Base-by-base conservation (phyloP, 2,113 vertebrate genomes). In the Physeter macrocephalus region DNA sequence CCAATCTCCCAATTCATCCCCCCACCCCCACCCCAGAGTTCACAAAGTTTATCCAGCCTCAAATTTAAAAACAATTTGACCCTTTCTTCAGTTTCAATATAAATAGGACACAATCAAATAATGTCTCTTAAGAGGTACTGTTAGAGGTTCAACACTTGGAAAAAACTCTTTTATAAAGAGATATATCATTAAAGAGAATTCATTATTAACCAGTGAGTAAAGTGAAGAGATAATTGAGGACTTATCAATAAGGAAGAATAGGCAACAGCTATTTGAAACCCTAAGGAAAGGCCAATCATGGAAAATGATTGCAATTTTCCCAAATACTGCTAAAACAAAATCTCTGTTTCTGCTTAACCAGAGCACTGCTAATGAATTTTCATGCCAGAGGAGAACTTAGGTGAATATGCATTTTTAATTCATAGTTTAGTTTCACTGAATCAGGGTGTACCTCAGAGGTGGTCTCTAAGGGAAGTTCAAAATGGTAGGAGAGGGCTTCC, bases 341-440 rank as follows among this genome's bases (percentile, higher is more conserved):
- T 81, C n/a, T 82, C 66, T 80, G 43, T 52, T 90, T 95, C 72
- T 81, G 27, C 29, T 62, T 31, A 15, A 88, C 43, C 43, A 90
- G 31, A 11, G 3, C 64, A 80, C 36, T 89, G 36, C 34, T 83
- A 71, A 94, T 96, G 93, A 94, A 92, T 94, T 97, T 96, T 89
- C 78, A 89, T 12, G 31, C 25, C 78, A 62, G 74, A 86, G n/a
- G n/a, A n/a, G 17, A 88, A 59, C 36, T 61, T 78, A 59, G 75
- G 62, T 85, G 52, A 90, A 69, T 94, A 64, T 8, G 31, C 8
- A 54, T 95, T 87, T 92, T 85, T 94, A 94, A 95, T 88, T 96
- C 81, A 85, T 82, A 59, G 66, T 96, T 95, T 94, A 96, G 85
- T 92, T 86, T 83, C 92, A 90, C 15, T 85, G 84, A 96, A 95